phyloP scores from a whole-genome alignment of 2,113 vertebrate species.

The Puffinus mauretanicus region DNA sequence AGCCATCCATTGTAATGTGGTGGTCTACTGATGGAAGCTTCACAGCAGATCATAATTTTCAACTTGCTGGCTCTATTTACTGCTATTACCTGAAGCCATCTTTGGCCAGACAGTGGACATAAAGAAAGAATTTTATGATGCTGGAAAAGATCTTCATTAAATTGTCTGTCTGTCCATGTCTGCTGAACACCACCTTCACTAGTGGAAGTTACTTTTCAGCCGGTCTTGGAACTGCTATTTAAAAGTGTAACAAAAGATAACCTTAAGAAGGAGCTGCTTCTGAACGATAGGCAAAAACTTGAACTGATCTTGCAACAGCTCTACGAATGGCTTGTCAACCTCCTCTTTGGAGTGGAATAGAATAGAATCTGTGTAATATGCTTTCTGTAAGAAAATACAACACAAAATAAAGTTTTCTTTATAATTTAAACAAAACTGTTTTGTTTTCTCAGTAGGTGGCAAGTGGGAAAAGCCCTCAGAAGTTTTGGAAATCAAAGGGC shows the following conservation, averaged over 20 bases:
- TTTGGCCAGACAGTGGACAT: background rate
- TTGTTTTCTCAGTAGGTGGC: constrained; percentile 85
- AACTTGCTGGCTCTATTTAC: background rate
- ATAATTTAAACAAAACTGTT: background rate
- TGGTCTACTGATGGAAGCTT: background rate
- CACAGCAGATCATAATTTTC: background rate
- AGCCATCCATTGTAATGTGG: background rate
- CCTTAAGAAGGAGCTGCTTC: background rate
- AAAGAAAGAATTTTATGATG: background rate
- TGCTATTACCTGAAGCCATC: background rate
- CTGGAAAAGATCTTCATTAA: background rate
- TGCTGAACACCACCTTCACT: background rate
- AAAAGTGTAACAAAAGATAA: background rate
- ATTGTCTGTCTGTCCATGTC: background rate
- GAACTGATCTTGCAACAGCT: background rate
- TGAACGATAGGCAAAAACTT: background rate
- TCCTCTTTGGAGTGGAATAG: background rate
- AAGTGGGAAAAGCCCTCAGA: constrained; percentile 93
- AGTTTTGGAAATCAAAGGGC: constrained; percentile 85
- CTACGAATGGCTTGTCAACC: background rate
- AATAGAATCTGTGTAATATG: background rate
- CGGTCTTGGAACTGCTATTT: background rate
- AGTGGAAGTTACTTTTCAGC: background rate
- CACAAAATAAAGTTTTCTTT: background rate
- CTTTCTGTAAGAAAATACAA: background rate